A percentile compares a stretch with the other conserved stretches of the same genome.
Evolutionary conservation across 2,797 vertebrate species (phyloP).

Genomic region (Numenius phaeopus): DNA sequence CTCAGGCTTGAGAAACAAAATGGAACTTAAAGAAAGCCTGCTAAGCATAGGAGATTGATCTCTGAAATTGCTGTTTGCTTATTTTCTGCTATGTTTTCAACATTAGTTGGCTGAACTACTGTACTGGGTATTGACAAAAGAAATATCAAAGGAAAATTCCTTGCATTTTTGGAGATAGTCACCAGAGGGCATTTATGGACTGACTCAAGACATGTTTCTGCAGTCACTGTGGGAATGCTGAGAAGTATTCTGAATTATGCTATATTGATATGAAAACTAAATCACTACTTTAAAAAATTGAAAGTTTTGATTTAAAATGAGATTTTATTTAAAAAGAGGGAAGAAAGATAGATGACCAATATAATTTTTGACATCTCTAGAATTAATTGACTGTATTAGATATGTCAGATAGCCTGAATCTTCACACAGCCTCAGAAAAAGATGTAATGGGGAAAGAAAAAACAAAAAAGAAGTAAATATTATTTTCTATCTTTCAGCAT

Average conservation of each 20-base stretch:
- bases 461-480: background rate
- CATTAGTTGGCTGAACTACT: background rate
- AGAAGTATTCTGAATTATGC: conserved; percentile 45
- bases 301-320: conserved; percentile 2
- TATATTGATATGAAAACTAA: conserved; percentile 49
- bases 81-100: background rate
- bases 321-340: conserved; percentile 12
- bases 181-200: conserved; percentile 86
- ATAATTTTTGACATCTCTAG: background rate
- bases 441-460: background rate
- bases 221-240: conserved; percentile 49
- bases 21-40: background rate
- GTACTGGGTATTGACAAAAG: background rate
- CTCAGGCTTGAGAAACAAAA: background rate
- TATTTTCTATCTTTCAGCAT: background rate
- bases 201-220: conserved; percentile 73
- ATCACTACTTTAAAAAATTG: conserved; percentile 10
- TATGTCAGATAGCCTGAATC: background rate
- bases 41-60: background rate
- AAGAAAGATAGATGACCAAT: background rate
- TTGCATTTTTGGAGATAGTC: conserved; percentile 81
- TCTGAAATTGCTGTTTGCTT: background rate
- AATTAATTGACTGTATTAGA: background rate
- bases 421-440: background rate
- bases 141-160: conserved; percentile 14